These are phyloP conservation scores for Apteryx mantelli DNA, from an alignment of 2,113 vertebrate species.

Conservation along the genomic window DNA sequence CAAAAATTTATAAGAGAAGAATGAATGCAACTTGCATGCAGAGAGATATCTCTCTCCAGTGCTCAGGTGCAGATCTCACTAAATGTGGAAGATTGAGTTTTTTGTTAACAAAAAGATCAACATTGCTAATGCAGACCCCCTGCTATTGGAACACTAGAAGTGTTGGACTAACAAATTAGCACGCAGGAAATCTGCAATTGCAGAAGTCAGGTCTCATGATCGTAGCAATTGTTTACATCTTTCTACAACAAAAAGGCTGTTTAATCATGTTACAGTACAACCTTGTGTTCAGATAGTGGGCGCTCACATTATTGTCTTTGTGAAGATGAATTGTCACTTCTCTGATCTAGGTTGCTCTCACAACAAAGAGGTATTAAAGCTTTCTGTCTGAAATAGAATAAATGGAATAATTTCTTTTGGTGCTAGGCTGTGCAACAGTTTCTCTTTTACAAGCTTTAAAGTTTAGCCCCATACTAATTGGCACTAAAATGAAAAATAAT, in stretches of 20 bases:
- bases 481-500: slow-evolving; percentile 46
- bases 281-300: slow-evolving; percentile 23
- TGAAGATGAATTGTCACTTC: slow-evolving; percentile 56
- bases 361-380: slow-evolving; percentile 38
- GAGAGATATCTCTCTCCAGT: not conserved
- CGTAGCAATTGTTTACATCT: slow-evolving; percentile 43
- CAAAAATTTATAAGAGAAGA: not conserved
- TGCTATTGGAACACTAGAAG: slow-evolving; percentile 37
- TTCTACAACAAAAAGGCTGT: slow-evolving; percentile 35
- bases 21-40: not conserved
- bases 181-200: slow-evolving; percentile 25
- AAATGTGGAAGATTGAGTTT: not conserved
- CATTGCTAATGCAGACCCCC: not conserved
- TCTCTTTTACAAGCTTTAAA: not conserved
- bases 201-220: not conserved
- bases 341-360: slow-evolving; percentile 35
- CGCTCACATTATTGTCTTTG: slow-evolving; percentile 15
- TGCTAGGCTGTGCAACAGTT: not conserved
- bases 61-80: not conserved
- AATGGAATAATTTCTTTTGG: not conserved
- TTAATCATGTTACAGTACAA: slow-evolving; percentile 32
- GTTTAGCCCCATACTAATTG: slow-evolving; percentile 42
- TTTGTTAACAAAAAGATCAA: slow-evolving; percentile 34
- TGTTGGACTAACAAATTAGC: slow-evolving; percentile 53
- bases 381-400: slow-evolving; percentile 40